Conservation (phyloP, 92 coral and sea anemone genomes). For the Siderastrea radians region DNA sequence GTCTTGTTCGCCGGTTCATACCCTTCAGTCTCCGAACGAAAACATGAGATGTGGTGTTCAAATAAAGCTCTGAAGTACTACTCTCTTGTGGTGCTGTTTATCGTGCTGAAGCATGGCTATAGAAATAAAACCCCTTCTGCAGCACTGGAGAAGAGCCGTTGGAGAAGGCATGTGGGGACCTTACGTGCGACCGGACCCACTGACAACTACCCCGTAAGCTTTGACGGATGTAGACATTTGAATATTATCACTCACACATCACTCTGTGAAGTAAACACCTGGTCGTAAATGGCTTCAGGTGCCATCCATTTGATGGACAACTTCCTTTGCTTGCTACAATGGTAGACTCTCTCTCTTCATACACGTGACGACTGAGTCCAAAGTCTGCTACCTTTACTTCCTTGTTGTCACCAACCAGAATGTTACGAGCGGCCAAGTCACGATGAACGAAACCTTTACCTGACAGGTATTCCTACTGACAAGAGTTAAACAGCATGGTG, state of each 20-base stretch:
- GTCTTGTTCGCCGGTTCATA: too few relatives aligned
- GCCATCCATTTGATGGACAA: slow-evolving; percentile 65
- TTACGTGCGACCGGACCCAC: too few relatives aligned
- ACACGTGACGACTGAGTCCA: slow-evolving; percentile 59
- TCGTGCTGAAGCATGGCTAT: too few relatives aligned
- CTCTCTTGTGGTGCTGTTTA: too few relatives aligned
- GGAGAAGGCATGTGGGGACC: too few relatives aligned
- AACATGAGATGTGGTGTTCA: too few relatives aligned
- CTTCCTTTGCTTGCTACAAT: slow-evolving; percentile 37
- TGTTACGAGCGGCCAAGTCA: slow-evolving; percentile 73
- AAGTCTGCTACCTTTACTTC: slow-evolving; percentile 64
- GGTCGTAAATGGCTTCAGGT: slow-evolving; percentile 55
- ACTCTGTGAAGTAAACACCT: slow-evolving; percentile 52
- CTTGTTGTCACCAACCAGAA: slow-evolving; percentile 59
- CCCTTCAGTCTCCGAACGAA: too few relatives aligned
- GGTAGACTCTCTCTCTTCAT: slow-evolving; percentile 45
- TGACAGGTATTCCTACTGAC: slow-evolving; percentile 55
- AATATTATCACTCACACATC: slow-evolving; percentile 52
- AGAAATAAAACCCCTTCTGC: too few relatives aligned
- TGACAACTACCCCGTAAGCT: too few relatives aligned
- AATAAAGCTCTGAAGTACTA: too few relatives aligned
- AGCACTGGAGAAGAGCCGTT: too few relatives aligned
- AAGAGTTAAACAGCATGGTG: background rate
- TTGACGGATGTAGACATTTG: too few relatives aligned
- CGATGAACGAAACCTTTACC: slow-evolving; percentile 63